Base-by-base conservation (phyloP, 2,113 vertebrate genomes). In the Pseudopipra pipra region DNA sequence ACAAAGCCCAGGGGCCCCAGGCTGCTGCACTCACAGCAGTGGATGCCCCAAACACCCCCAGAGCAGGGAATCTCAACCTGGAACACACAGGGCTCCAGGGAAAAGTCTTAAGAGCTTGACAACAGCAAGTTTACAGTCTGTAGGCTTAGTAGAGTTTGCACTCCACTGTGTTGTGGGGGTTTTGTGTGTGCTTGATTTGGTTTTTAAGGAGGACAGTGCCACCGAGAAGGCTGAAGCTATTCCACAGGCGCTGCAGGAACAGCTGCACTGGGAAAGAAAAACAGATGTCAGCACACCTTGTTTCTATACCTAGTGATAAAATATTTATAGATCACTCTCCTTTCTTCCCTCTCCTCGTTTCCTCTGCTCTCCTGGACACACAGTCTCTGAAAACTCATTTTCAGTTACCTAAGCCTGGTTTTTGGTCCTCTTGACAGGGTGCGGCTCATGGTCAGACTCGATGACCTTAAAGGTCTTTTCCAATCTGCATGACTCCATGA, bases 201-300 rank as follows among this genome's bases (percentile, higher is more conserved):
- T 89, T 84, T 87, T 51, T 68, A 83, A 76, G 79, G 66, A 92
- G 43, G 74, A 65, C 58, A 68, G 67, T 33, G 62, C 37, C 86
- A 72, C 93, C 44, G 67, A 87, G 74, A 25, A 43, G 28, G 65
- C 81, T 77, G 74, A 67, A 88, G 72, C 86, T 54, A 73, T 73
- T 96, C 79, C 83, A 62, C 63, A 61, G 28, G 71, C 83, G 68
- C 27, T 31, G 52, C 63, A 52, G 89, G 76, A 83, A 92, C 78
- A 88, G 83, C 86, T 68, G 75, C 93, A 39, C 71, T 58, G 86
- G 89, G 86, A 47, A 88, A 90, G 67, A 80, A 88, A 95, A 95
- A 76, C 91, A 86, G 72, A 88, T 92, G 95, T 94, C 95, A 95
- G 86, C 86, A 73, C 56, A 90, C 86, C 80, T 76, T 86, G 76